Conservation (phyloP, 2,113 vertebrate species). For the Tychaedon coryphoeus region DNA sequence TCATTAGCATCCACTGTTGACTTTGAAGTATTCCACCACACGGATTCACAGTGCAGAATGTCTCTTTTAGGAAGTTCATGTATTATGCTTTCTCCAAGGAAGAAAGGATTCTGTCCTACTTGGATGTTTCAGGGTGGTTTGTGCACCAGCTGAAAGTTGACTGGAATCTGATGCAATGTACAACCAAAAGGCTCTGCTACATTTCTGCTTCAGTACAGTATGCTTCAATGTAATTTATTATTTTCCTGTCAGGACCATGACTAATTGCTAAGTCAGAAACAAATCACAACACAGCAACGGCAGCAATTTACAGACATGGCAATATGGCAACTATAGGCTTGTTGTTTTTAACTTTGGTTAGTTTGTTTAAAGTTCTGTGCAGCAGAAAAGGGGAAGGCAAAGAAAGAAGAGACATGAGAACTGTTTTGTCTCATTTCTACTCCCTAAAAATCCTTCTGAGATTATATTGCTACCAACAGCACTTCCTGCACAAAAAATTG, state of each 20-base stretch:
- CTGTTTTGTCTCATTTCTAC: conserved; percentile 22
- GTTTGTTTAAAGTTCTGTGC: neutral
- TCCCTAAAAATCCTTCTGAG: conserved; percentile 6
- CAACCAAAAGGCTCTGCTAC: neutral
- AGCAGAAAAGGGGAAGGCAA: neutral
- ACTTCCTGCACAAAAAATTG: neutral
- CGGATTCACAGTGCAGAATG: neutral
- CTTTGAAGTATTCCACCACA: neutral
- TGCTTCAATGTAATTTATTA: neutral
- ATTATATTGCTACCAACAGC: conserved; percentile 4
- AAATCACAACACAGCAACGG: neutral
- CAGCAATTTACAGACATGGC: neutral
- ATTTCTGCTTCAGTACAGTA: neutral
- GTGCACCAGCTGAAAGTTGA: neutral
- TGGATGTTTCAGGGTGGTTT: neutral
- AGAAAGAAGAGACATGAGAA: conserved; percentile 18
- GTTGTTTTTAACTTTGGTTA: conserved; percentile 3
- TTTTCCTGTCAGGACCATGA: neutral
- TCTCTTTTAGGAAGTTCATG: neutral
- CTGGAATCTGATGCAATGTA: neutral
- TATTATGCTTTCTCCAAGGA: neutral
- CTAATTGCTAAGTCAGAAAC: conserved; percentile 13
- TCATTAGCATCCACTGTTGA: neutral
- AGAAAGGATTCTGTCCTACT: neutral
- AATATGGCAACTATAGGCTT: neutral